Base-by-base conservation (phyloP, 2,113 vertebrate genomes). In the Apteryx owenii region DNA sequence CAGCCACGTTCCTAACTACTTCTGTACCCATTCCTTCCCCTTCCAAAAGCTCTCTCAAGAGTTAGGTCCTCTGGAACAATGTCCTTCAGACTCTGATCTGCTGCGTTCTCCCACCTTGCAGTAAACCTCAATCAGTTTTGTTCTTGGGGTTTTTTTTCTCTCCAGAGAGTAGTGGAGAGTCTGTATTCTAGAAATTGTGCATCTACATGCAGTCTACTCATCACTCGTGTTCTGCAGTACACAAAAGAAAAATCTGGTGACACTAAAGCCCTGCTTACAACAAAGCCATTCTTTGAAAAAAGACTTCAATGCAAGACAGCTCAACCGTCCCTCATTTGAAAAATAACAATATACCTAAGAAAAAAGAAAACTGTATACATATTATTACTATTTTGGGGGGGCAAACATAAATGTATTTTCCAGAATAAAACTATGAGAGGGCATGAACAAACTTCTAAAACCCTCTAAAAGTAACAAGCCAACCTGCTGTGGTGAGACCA, bases 61-160 rank as follows among this genome's bases (percentile, higher is more conserved):
- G 18, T 29, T n/a, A 68, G 60, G 60, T 31, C 8, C 33, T 56
- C 48, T 31, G 46, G 28, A 84, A 36, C 5, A 13, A 4, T 16
- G 11, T 17, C 20, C 14, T 56, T 44, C 48, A 50, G 53, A 8
- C n/a, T 75, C 68, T 51, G 25, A 56, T 28, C n/a, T 54, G 13
- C 7, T 10, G 29, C 2, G 21, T 58, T 42, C 42, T 42, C 44
- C 40, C n/a, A 61, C 33, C 1, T 0, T 0, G 2, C 22, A 38
- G 25, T 29, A 25, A 82, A 68, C 40, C 25, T 33, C 42, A 25
- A 22, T 14, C 25, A 3, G 2, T 31, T 44, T 50, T 17, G 4
- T 22, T 46, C 21, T 73, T 48, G 12, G 38, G 18, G 29, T n/a
- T 38, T n/a, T 50, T 50, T 54, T 25, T 60, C 31, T 44, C 53